phyloP scores from a whole-genome alignment of 2,888 invertebrate species.

The Limenitis arthemis region DNA sequence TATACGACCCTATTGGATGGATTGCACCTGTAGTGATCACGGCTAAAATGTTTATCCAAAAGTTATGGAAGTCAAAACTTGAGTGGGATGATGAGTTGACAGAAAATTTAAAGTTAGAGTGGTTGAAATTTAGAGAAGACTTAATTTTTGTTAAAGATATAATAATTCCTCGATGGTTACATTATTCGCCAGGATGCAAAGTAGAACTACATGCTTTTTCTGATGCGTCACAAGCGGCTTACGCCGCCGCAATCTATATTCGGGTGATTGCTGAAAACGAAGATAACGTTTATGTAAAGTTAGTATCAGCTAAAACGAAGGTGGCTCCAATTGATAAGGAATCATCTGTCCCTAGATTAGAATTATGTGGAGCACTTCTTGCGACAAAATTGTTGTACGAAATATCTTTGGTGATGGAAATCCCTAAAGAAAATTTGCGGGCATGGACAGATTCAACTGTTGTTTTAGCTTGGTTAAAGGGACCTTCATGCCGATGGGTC shows the following conservation, averaged over 20 bases:
- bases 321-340: slow-evolving; percentile 17
- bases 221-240: slow-evolving; percentile 20
- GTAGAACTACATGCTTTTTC: slow-evolving; percentile 21
- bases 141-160: slow-evolving; percentile 4
- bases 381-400: too few species aligned
- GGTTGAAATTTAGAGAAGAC: slow-evolving; percentile 12
- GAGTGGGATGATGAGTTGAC: slow-evolving; percentile 22
- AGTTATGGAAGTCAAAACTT: slow-evolving; percentile 22
- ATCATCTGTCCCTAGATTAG: not conserved
- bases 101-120: slow-evolving; percentile 9
- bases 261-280: not conserved
- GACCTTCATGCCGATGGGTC: too few species aligned
- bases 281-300: slow-evolving; percentile 1
- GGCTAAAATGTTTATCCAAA: slow-evolving; percentile 25
- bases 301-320: slow-evolving; percentile 14
- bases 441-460: too few species aligned
- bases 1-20: slow-evolving; percentile 31
- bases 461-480: too few species aligned
- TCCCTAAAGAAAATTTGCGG: too few species aligned
- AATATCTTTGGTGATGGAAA: too few species aligned
- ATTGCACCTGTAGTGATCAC: slow-evolving; percentile 21
- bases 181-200: not conserved
- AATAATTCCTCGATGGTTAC: slow-evolving; percentile 20
- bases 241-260: slow-evolving; percentile 20
- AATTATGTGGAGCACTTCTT: too few species aligned